Evolutionary conservation across 2,113 vertebrate genomes (phyloP).

Genomic region (Melanocharis versteri): DNA sequence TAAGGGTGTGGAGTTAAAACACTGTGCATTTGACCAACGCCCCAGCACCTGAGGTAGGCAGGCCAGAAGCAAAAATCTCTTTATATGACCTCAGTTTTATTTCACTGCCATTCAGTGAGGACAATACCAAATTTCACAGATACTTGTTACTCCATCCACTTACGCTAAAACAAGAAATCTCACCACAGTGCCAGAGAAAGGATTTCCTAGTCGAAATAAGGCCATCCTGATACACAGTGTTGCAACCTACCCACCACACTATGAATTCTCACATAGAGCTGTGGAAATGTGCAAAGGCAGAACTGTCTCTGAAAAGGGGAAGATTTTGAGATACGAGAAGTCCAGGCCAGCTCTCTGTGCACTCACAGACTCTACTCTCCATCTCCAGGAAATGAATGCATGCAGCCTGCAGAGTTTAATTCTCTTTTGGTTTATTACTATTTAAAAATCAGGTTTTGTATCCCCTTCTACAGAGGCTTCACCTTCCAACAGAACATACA

Average conservation of each 20-base stretch:
- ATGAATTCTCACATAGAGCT: not conserved
- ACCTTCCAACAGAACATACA: slow-evolving; percentile 68
- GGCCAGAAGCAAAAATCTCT: not conserved
- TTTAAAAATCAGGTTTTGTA: slow-evolving; percentile 64
- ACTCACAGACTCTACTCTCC: not conserved
- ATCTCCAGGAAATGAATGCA: slow-evolving; percentile 59
- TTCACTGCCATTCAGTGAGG: not conserved
- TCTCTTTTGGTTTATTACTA: slow-evolving; percentile 70
- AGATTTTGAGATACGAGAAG: not conserved
- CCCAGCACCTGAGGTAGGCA: not conserved
- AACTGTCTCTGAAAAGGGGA: not conserved
- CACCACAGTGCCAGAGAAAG: not conserved
- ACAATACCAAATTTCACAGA: not conserved
- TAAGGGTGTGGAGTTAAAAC: not conserved
- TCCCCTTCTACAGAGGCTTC: slow-evolving; percentile 67
- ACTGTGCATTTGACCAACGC: not conserved
- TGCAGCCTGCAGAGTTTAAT: slow-evolving; percentile 60
- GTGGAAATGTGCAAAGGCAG: not conserved
- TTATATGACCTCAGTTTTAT: not conserved
- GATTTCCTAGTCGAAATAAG: not conserved
- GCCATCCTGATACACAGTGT: not conserved
- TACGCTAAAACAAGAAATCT: not conserved
- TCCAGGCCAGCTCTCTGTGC: not conserved
- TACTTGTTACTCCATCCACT: not conserved
- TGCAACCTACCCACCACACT: not conserved